phyloP scores from a whole-genome alignment of 2,797 vertebrate species.

The Darevskia mixta region DNA sequence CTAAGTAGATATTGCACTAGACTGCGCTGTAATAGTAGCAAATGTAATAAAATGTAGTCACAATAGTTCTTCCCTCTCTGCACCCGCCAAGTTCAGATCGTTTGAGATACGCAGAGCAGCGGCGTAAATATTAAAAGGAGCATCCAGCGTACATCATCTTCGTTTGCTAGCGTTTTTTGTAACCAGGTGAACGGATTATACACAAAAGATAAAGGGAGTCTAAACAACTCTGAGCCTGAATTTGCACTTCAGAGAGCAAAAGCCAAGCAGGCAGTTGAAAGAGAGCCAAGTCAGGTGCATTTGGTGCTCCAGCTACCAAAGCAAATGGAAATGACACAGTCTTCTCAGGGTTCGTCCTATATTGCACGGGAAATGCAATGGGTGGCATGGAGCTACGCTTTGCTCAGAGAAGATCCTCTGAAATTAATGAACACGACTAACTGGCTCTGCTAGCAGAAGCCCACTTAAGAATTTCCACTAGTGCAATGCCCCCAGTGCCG shows the following conservation, averaged over 20 bases:
- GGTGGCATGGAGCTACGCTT: too few relatives aligned
- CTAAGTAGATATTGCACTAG: too few relatives aligned
- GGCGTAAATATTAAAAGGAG: neutral
- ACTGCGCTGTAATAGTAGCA: neutral
- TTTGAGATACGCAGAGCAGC: too few relatives aligned
- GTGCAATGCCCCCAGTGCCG: too few relatives aligned
- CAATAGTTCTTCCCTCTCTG: too few relatives aligned
- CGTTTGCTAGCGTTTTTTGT: neutral
- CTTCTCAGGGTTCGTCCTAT: neutral
- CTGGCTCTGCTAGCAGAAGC: too few relatives aligned
- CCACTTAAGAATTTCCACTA: too few relatives aligned
- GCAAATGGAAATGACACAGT: neutral
- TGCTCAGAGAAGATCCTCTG: too few relatives aligned
- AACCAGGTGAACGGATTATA: neutral
- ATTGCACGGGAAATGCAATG: neutral
- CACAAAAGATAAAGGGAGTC: neutral
- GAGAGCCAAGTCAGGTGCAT: neutral
- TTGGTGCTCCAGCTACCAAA: neutral
- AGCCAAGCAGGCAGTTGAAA: neutral
- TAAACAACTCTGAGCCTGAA: neutral
- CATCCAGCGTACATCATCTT: neutral
- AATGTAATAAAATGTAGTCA: neutral
- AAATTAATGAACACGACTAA: too few relatives aligned
- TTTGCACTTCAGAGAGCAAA: conserved; percentile 21
- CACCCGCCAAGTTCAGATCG: too few relatives aligned